These are phyloP conservation scores for Brachylomia viminalis DNA, from an alignment of 2,888 invertebrate genomes.

Conservation along the genomic window DNA sequence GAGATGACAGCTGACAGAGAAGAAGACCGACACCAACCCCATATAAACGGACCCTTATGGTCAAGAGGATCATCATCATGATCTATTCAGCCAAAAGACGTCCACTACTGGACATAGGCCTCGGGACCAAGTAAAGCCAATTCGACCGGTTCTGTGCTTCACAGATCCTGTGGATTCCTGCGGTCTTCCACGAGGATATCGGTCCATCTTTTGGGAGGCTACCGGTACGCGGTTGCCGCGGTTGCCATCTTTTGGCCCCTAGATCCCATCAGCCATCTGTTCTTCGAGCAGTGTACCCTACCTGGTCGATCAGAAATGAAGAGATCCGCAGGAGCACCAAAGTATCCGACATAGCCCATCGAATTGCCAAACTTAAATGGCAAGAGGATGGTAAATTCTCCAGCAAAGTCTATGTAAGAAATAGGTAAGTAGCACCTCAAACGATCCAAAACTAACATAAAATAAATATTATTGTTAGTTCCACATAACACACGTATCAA, in stretches of 20 bases:
- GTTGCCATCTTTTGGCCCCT: not conserved
- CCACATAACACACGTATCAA: constrained; percentile 57
- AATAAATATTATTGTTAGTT: constrained; percentile 28
- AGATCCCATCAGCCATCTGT: not conserved
- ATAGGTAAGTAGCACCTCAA: constrained; percentile 4
- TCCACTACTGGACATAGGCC: not conserved
- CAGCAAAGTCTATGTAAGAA: not conserved
- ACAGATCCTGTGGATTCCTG: not conserved
- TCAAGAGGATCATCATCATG: not conserved
- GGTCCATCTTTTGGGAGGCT: not conserved
- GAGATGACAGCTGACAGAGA: not conserved
- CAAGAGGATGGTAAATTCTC: not conserved
- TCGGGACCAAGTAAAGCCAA: not conserved
- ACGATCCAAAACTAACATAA: constrained; percentile 9
- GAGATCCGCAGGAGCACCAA: not conserved
- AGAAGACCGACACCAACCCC: not conserved
- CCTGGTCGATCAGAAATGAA: not conserved
- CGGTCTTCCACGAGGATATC: not conserved
- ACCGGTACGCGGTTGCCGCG: not conserved
- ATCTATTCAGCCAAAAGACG: not conserved
- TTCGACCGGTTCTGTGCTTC: not conserved
- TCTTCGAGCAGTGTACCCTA: no score
- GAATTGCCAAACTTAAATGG: not conserved
- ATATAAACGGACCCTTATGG: not conserved
- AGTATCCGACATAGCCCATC: not conserved